Base-by-base conservation (phyloP, 2,797 vertebrate species). In the Micrastur ruficollis region DNA sequence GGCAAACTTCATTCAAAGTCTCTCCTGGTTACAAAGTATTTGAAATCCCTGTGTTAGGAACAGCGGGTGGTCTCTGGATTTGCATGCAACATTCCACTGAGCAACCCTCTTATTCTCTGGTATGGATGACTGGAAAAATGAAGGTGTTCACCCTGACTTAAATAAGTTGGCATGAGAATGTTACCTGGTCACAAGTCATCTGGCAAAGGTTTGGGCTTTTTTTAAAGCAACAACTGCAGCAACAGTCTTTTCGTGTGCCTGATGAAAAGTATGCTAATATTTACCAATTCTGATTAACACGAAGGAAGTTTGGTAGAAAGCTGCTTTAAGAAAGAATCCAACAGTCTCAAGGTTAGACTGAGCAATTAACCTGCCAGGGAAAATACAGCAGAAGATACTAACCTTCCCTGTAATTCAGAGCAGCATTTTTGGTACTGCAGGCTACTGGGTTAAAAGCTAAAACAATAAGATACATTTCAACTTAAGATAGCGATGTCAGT, bases 381-480 rank as follows among this genome's bases (percentile, higher is more conserved):
- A 89, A 86, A 87, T 5, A 58, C 4, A 50, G 73, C 62, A 82
- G 34, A 63, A 80, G 55, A 72, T 15, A 67, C 23, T 49, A 93
- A 80, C 58, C 46, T 72, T 66, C 53, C 68, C 32, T 47, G 38
- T 85, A 89, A 81, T 74, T 92, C 72, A 75, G 32, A 74, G 61
- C 1, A 2, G 42, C 74, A 53, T 74, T 93, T 89, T 71, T 89
- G 74, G 25, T 58, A 85, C 42, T 50, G n/a, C 72, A 87, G 78
- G 74, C 32, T 83, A 46, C 26, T 67, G 59, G 72, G 86, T 80
- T 93, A 89, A 96, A 86, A 95, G 93, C 83, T 86, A 73, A 90
- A 96, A 87, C 93, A 95, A 42, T 53, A 81, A 89, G 78, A 83
- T 47, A 90, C 40, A 47, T 91, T 91, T 89, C 92, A 78, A n/a